phyloP scores from a whole-genome alignment of 2,113 vertebrate genomes.

The Geococcyx californianus region DNA sequence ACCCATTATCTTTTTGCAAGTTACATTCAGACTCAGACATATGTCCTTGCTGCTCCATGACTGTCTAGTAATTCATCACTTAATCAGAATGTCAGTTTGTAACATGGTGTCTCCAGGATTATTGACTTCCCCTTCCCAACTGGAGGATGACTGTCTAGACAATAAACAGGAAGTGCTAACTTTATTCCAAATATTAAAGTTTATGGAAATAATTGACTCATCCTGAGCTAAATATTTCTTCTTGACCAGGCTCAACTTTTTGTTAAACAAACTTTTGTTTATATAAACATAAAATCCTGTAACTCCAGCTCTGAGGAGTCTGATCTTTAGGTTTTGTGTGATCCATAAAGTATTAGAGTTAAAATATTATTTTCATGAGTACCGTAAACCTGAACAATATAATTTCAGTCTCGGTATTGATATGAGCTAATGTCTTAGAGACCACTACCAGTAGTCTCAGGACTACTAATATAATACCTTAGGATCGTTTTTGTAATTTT shows the following conservation, averaged over 20 bases:
- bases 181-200: fast-evolving
- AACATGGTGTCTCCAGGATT: not conserved
- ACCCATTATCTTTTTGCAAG: not conserved
- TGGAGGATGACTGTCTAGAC: not conserved
- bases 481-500: not conserved
- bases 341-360: not conserved
- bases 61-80: not conserved
- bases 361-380: not conserved
- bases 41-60: not conserved
- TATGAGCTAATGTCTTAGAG: not conserved
- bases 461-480: not conserved
- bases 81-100: not conserved
- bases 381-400: not conserved
- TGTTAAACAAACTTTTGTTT: not conserved
- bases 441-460: not conserved
- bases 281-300: not conserved
- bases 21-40: not conserved
- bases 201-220: not conserved
- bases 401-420: not conserved
- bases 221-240: not conserved
- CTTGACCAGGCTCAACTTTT: not conserved
- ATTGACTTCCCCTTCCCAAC: not conserved
- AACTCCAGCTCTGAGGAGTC: not conserved
- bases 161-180: not conserved
- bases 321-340: not conserved